Conservation (phyloP, 2,113 vertebrate genomes). For the Probosciger aterrimus region DNA sequence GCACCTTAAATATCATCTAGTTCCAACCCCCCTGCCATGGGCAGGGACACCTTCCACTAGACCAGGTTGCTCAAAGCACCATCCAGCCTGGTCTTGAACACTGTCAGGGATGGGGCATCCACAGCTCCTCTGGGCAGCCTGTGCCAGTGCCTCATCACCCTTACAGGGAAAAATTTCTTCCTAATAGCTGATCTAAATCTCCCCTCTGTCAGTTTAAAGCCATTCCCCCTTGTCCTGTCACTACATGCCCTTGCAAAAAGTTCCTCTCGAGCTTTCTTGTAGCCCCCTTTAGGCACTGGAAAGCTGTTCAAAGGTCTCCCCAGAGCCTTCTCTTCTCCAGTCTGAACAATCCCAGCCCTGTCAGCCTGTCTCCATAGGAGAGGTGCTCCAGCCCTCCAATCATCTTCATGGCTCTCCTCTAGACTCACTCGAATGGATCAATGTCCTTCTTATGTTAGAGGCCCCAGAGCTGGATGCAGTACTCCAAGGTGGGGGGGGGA, state of each 20-base stretch:
- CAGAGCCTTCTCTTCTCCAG: neutral
- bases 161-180: neutral
- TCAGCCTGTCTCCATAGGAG: neutral
- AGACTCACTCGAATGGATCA: neutral
- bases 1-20: neutral
- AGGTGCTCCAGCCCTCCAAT: neutral
- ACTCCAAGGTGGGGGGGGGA: accelerated
- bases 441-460: neutral
- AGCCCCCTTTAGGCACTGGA: neutral
- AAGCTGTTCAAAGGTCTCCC: neutral
- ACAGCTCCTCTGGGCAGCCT: neutral
- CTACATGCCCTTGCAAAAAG: neutral
- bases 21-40: neutral
- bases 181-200: neutral
- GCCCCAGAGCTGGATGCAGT: neutral
- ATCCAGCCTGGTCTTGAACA: neutral
- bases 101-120: neutral
- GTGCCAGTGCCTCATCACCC: neutral
- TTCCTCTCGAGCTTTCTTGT: neutral
- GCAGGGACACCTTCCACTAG: neutral
- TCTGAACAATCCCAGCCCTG: neutral
- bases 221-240: neutral
- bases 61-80: neutral
- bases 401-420: neutral
- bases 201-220: neutral